A percentile compares a stretch with the other conserved stretches of the same genome.
These are phyloP conservation scores for Lateolabrax maculatus DNA, from an alignment of 2,797 vertebrate species.

Conservation along the genomic window DNA sequence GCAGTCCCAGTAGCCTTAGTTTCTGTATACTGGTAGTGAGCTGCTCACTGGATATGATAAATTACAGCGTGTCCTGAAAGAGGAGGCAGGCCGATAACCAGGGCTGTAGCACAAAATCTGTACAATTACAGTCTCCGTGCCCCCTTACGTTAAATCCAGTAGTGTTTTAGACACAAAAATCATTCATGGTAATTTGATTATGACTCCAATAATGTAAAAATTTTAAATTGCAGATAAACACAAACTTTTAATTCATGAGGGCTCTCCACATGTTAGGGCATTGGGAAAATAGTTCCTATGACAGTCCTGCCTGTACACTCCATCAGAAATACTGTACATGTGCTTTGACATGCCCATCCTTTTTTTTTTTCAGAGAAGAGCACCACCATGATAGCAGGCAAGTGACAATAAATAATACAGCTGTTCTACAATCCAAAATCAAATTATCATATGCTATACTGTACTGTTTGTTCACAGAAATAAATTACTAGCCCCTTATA, in stretches of 20 bases:
- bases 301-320: too few relatives aligned
- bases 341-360: too few relatives aligned
- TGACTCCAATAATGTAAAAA: neutral
- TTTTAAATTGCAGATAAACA: too few relatives aligned
- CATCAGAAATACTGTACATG: too few relatives aligned
- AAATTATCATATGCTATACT: too few relatives aligned
- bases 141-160: neutral
- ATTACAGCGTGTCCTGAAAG: neutral
- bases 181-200: neutral
- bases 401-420: too few relatives aligned
- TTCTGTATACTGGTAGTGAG: neutral
- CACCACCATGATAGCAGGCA: too few relatives aligned
- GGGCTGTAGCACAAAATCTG: neutral
- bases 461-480: too few relatives aligned
- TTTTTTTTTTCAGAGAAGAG: too few relatives aligned
- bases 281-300: neutral
- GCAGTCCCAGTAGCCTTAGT: neutral
- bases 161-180: neutral
- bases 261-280: neutral
- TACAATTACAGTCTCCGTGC: neutral
- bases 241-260: neutral
- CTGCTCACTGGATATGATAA: too few relatives aligned
- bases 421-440: too few relatives aligned
- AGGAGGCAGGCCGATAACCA: neutral
- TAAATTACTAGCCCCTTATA: too few relatives aligned